Conservation (phyloP, 2,113 vertebrate genomes). For the Gambusia holbrooki region DNA sequence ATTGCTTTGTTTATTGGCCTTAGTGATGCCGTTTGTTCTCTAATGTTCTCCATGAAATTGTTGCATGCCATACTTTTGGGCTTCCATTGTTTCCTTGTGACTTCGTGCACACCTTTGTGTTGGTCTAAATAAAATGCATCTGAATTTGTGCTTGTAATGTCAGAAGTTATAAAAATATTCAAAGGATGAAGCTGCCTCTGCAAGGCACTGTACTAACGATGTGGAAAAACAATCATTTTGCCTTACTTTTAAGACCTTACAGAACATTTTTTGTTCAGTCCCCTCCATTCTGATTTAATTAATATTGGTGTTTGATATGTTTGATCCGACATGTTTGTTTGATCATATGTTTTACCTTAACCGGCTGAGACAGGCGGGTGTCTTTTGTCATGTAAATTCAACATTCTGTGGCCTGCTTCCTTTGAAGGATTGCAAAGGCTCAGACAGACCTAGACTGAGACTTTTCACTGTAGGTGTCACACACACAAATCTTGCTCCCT, state of each 20-base stretch:
- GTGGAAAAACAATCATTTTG: conserved; percentile 14
- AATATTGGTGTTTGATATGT: conserved; percentile 28
- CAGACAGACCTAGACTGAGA: conserved; percentile 58
- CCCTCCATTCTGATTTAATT: conserved; percentile 16
- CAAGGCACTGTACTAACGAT: conserved; percentile 5
- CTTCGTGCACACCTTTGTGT: not conserved
- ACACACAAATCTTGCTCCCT: conserved; percentile 53
- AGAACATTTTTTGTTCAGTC: conserved; percentile 33
- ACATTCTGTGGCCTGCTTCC: conserved; percentile 55
- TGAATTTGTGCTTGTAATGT: not conserved
- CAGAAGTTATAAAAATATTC: not conserved
- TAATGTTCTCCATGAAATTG: not conserved
- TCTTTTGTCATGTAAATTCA: conserved; percentile 66
- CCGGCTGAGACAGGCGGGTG: conserved; percentile 34
- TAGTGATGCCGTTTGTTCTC: not conserved
- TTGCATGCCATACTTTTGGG: not conserved
- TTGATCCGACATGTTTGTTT: conserved; percentile 30
- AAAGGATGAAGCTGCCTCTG: too few relatives aligned
- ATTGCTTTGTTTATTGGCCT: not conserved
- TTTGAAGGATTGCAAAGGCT: conserved; percentile 61
- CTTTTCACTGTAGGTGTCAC: conserved; percentile 60
- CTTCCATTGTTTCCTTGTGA: not conserved
- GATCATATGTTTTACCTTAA: conserved; percentile 52
- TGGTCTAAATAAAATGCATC: not conserved
- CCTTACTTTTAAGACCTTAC: not conserved